Conservation (phyloP, 2,797 vertebrate genomes). For the Valencia hispanica region DNA sequence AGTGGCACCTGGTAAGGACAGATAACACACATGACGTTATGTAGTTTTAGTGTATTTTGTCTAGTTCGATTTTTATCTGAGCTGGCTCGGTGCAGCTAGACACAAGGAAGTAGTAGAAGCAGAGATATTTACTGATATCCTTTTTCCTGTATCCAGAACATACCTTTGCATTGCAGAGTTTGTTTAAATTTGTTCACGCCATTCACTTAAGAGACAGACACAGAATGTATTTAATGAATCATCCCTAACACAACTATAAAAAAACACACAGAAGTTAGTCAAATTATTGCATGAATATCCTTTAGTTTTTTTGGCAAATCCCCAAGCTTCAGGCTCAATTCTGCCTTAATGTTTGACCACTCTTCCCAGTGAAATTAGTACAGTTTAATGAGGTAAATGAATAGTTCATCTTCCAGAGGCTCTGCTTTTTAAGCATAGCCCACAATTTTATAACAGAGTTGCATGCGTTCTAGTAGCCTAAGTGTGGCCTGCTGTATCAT, state of each 20-base stretch:
- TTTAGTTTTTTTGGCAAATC: too few species aligned
- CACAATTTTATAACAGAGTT: not conserved
- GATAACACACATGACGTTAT: too few species aligned
- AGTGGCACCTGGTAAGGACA: slow-evolving; percentile 95
- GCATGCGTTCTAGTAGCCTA: not conserved
- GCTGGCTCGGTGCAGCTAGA: not conserved
- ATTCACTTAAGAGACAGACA: too few species aligned
- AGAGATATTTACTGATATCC: not conserved
- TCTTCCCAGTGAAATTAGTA: too few species aligned
- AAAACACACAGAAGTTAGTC: too few species aligned
- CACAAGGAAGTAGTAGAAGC: not conserved
- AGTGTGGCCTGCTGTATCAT: not conserved
- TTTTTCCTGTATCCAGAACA: too few species aligned
- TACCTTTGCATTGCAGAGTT: too few species aligned
- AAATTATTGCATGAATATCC: too few species aligned
- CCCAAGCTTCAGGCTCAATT: not conserved
- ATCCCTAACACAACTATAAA: too few species aligned
- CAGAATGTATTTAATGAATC: too few species aligned
- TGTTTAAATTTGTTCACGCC: too few species aligned
- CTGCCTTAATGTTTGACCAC: too few species aligned
- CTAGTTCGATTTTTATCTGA: not conserved
- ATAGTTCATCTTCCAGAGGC: not conserved
- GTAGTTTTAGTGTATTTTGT: not conserved
- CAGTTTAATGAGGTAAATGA: not conserved
- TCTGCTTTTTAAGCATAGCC: not conserved